These are phyloP conservation scores for Smutsia gigantea DNA, from an alignment of 2,797 vertebrate genomes.

Conservation along the genomic window DNA sequence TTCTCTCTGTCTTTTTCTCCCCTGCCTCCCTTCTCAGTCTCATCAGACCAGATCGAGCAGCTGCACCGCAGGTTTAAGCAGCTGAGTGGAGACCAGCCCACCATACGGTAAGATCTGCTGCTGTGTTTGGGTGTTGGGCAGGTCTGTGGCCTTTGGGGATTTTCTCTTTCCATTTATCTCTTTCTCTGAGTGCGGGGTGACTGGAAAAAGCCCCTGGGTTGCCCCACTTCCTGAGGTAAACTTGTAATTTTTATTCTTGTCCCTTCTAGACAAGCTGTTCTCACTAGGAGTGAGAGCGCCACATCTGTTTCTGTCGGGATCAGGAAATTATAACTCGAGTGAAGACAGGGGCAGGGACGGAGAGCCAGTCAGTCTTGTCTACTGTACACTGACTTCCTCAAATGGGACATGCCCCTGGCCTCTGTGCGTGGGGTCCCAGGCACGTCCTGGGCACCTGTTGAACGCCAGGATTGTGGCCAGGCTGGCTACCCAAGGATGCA, in stretches of 20 bases:
- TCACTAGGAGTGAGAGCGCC: not conserved
- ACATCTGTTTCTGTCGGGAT: not conserved
- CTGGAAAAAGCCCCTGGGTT: not conserved
- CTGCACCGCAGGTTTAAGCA: slow-evolving; percentile 93
- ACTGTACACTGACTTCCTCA: not conserved
- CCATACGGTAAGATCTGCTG: slow-evolving; percentile 89
- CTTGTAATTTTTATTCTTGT: too few species aligned
- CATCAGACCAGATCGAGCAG: slow-evolving; percentile 93
- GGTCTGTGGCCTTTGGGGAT: rapidly evolving
- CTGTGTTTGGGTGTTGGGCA: rapidly evolving
- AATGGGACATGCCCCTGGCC: rapidly evolving
- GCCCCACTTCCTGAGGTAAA: not conserved
- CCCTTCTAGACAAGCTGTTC: not conserved
- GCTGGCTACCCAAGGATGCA: not conserved
- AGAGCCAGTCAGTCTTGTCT: too few species aligned
- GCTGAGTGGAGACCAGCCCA: slow-evolving; percentile 91
- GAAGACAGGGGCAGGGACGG: not conserved
- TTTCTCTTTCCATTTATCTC: not conserved
- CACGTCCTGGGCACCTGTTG: rapidly evolving
- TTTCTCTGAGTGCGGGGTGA: not conserved
- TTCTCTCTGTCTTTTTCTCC: not conserved
- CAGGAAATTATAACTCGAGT: not conserved
- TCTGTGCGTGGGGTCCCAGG: not conserved
- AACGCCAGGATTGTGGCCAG: not conserved
- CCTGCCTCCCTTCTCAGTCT: slow-evolving; percentile 87